These are phyloP conservation scores for Eulemur albifrons DNA, from an alignment of 2,797 vertebrate genomes.

Conservation along the genomic window DNA sequence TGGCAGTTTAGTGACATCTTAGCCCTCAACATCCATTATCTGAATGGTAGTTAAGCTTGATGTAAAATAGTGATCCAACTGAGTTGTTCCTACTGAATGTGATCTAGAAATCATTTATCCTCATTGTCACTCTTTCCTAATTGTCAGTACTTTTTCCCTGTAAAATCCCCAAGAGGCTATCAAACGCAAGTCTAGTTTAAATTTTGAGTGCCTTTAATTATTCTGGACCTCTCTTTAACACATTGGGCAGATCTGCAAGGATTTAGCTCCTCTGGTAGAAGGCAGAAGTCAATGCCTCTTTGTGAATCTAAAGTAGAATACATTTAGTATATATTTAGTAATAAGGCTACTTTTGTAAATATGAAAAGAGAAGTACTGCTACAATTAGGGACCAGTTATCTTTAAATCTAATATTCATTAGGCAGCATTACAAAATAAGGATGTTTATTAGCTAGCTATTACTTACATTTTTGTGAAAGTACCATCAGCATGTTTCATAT, in stretches of 20 bases:
- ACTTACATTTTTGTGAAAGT: constrained; percentile 59
- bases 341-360: neutral
- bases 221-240: constrained; percentile 29
- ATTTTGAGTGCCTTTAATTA: neutral
- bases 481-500: constrained; percentile 66
- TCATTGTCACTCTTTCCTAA: constrained; percentile 38
- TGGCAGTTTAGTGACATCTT: constrained; percentile 24
- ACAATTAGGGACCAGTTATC: constrained; percentile 8
- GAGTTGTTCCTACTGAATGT: constrained; percentile 40
- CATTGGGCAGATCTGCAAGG: neutral
- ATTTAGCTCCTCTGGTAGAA: neutral
- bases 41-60: constrained; percentile 14
- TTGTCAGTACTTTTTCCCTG: neutral
- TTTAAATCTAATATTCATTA: constrained; percentile 36
- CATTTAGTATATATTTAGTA: neutral
- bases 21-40: constrained; percentile 20
- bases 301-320: neutral
- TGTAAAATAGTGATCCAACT: neutral
- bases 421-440: constrained; percentile 11
- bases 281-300: neutral
- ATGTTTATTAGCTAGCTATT: constrained; percentile 55
- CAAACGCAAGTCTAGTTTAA: constrained; percentile 8
- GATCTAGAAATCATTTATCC: constrained; percentile 33
- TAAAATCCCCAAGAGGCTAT: constrained; percentile 52
- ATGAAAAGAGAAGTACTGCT: constrained; percentile 36